Conservation (phyloP, 2,797 vertebrate genomes). For the Cirrhinus mrigala region DNA sequence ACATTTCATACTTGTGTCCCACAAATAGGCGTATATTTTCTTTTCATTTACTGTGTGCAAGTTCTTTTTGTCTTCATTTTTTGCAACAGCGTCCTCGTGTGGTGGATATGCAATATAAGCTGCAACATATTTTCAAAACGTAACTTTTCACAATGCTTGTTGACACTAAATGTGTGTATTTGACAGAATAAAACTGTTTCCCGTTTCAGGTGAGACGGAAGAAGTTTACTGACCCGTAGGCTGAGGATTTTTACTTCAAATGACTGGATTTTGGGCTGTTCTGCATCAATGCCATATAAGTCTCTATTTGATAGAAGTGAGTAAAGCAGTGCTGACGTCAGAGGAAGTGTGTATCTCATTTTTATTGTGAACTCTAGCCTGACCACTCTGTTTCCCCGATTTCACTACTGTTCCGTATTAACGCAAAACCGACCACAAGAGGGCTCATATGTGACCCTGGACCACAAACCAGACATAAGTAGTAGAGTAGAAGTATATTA, state of each 20-base stretch:
- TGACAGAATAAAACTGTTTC: neutral
- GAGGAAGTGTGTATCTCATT: neutral
- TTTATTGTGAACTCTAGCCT: neutral
- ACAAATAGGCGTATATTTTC: neutral
- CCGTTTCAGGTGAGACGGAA: neutral
- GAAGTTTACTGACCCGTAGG: neutral
- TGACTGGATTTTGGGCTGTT: neutral
- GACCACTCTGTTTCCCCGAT: neutral
- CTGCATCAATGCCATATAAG: constrained; percentile 35
- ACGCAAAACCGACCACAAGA: neutral
- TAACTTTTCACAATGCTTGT: neutral
- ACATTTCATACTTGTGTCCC: neutral
- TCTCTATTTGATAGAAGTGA: constrained; percentile 33
- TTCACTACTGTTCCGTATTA: neutral
- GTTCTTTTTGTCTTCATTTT: neutral
- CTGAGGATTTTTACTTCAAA: neutral
- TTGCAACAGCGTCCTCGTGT: constrained; percentile 22
- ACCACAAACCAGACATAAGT: too few species aligned
- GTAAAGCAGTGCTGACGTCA: constrained; percentile 20
- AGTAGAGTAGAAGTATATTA: too few species aligned
- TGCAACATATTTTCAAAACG: neutral
- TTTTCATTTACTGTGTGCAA: neutral
- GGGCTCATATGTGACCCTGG: too few species aligned
- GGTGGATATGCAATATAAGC: neutral
- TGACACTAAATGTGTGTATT: neutral